phyloP scores from a whole-genome alignment of 2,797 vertebrate genomes.

The Periophthalmus magnuspinnatus region DNA sequence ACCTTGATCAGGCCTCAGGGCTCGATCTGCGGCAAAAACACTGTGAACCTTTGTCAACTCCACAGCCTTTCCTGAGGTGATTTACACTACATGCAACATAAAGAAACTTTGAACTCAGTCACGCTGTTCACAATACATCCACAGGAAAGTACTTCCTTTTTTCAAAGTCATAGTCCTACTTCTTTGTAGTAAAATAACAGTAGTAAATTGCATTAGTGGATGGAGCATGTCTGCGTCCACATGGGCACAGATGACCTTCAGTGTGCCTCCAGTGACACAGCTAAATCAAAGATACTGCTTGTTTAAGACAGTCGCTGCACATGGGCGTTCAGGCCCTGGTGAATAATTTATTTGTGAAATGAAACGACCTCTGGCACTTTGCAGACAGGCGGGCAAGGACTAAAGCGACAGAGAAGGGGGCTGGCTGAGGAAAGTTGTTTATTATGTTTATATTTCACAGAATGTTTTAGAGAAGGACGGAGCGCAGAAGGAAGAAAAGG shows the following conservation, averaged over 20 bases:
- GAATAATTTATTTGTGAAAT: constrained; percentile 72
- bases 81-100: background rate
- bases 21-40: constrained; percentile 26
- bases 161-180: constrained; percentile 5
- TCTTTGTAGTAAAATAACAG: constrained; percentile 44
- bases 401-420: constrained; percentile 21
- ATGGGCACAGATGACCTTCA: constrained; percentile 66
- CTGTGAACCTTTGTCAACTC: constrained; percentile 25
- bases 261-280: constrained; percentile 56
- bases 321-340: constrained; percentile 50
- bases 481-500: constrained; percentile 10
- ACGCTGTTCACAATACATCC: background rate
- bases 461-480: constrained; percentile 4
- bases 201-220: constrained; percentile 43
- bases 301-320: constrained; percentile 59
- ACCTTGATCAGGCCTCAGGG: constrained; percentile 51
- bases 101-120: constrained; percentile 5
- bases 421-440: constrained; percentile 15
- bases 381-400: constrained; percentile 48
- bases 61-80: constrained; percentile 1
- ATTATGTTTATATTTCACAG: constrained; percentile 7
- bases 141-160: constrained; percentile 11
- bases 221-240: constrained; percentile 35
- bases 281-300: constrained; percentile 73
- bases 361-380: constrained; percentile 59